A percentile compares a stretch with the other conserved stretches of the same genome.
phyloP scores from a whole-genome alignment of 2,113 vertebrate species.

The Corythornis madagascariensis region DNA sequence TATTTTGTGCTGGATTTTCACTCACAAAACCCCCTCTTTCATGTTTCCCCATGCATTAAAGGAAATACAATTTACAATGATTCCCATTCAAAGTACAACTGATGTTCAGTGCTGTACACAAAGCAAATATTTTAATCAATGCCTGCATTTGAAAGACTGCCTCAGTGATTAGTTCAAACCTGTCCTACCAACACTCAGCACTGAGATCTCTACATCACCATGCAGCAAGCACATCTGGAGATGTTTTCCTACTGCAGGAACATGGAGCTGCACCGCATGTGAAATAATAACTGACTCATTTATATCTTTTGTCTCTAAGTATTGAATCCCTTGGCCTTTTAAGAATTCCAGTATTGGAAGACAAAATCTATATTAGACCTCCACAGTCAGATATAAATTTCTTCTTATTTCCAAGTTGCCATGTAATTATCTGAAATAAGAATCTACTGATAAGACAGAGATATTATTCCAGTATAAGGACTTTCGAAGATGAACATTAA shows the following conservation, averaged over 20 bases:
- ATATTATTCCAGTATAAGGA: constrained; percentile 19
- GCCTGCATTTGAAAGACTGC: background rate
- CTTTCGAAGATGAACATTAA: background rate
- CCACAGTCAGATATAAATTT: background rate
- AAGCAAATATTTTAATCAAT: background rate
- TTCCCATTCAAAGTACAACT: background rate
- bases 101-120: background rate
- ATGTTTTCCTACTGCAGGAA: background rate
- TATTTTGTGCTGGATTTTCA: background rate
- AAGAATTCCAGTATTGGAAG: background rate
- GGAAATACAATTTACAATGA: background rate
- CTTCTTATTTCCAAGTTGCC: background rate
- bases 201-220: background rate
- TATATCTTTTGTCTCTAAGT: background rate
- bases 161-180: background rate
- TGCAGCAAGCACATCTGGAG: background rate
- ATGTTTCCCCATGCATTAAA: background rate
- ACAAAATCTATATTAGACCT: background rate
- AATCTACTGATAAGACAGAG: background rate
- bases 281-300: background rate
- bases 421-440: constrained; percentile 4
- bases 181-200: background rate
- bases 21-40: background rate
- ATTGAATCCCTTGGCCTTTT: background rate
- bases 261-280: background rate